A percentile compares a stretch with the other conserved stretches of the same genome.
Evolutionary conservation across 2,797 vertebrate species (phyloP).

Genomic region (Ateles fusciceps): DNA sequence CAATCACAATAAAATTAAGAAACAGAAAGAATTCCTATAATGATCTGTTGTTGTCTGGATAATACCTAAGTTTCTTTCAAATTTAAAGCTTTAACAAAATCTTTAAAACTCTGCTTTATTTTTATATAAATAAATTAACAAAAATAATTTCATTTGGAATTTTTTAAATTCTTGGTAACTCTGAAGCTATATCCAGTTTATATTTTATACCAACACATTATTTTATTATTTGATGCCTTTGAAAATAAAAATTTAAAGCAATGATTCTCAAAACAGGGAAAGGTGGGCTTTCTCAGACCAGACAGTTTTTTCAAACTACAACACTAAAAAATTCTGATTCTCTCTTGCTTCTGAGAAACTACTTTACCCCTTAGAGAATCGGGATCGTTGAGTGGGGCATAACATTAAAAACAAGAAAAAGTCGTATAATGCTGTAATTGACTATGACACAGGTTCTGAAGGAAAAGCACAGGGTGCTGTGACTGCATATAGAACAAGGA

Average conservation of each 20-base stretch:
- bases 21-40: not conserved
- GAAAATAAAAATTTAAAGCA: constrained; percentile 2
- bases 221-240: not conserved
- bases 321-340: not conserved
- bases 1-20: not conserved
- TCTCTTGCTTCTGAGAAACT: not conserved
- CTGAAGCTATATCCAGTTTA: not conserved
- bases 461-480: not conserved
- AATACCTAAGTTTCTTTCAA: not conserved
- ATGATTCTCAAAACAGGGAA: not conserved
- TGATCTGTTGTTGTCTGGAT: not conserved
- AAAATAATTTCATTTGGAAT: not conserved
- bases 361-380: not conserved
- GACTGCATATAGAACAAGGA: not conserved
- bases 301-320: not conserved
- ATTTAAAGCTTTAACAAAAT: not conserved
- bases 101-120: not conserved
- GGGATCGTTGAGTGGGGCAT: not conserved
- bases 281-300: not conserved
- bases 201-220: not conserved
- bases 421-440: not conserved
- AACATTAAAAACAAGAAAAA: not conserved
- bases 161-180: not conserved
- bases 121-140: not conserved
- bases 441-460: not conserved